Conservation (phyloP, 1,140 invertebrate genomes). For the Drosophila carrolli region DNA sequence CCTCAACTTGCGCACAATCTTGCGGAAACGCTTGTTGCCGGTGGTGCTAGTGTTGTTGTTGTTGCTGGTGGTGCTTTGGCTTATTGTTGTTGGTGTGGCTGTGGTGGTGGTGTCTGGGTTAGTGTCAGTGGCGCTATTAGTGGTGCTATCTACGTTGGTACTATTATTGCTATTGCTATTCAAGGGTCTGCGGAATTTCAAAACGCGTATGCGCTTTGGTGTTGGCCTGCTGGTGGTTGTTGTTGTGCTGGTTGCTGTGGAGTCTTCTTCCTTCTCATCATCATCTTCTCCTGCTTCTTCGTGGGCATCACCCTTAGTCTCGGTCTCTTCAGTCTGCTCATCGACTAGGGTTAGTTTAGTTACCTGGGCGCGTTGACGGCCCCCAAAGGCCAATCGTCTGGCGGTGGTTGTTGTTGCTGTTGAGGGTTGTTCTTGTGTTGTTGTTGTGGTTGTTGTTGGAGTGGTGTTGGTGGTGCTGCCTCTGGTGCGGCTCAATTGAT, state of each 20-base stretch:
- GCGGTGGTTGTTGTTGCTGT: constrained; percentile 13
- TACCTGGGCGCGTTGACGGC: constrained; percentile 61
- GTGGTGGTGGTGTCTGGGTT: constrained; percentile 31
- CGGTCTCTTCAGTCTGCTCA: constrained; percentile 38
- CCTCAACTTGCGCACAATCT: constrained; percentile 73
- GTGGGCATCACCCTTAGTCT: constrained; percentile 34
- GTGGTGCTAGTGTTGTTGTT: constrained; percentile 39
- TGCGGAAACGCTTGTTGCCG: constrained; percentile 71
- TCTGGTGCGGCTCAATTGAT: constrained; percentile 78
- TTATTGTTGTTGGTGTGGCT: constrained; percentile 18
- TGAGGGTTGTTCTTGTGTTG: constrained; percentile 12
- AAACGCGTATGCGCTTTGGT: constrained; percentile 70
- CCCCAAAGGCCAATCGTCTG: constrained; percentile 46
- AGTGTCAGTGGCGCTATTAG: constrained; percentile 58
- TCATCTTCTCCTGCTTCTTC: constrained; percentile 28
- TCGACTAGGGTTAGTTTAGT: constrained; percentile 67
- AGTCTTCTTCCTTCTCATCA: constrained; percentile 28
- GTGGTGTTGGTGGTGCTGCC: constrained; percentile 42
- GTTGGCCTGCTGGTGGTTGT: constrained; percentile 49
- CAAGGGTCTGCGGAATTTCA: constrained; percentile 71
- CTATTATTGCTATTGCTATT: constrained; percentile 49
- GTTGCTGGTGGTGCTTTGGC: constrained; percentile 28
- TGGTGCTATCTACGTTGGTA: constrained; percentile 34
- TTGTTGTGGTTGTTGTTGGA: constrained; percentile 21
- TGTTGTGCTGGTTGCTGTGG: constrained; percentile 10